These are phyloP conservation scores for Panulirus ornatus DNA, from an alignment of 1,140 invertebrate species.

Conservation along the genomic window DNA sequence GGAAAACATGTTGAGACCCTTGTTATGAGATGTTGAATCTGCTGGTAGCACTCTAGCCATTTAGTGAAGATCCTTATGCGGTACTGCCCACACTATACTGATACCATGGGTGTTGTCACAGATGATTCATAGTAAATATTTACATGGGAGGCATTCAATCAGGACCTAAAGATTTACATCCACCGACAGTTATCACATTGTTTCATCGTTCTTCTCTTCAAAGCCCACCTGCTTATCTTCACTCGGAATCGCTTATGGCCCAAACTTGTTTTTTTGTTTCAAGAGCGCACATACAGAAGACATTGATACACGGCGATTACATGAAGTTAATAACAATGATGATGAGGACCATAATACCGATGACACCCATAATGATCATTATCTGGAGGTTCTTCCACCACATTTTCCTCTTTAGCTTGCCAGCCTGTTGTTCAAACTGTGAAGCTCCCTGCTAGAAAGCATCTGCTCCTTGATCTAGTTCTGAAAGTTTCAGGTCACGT, in stretches of 20 bases:
- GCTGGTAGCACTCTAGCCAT: neutral
- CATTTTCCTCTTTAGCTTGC: conserved; percentile 97
- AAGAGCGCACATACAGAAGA: conserved; percentile 69
- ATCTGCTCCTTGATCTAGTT: conserved; percentile 90
- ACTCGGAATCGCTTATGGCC: conserved; percentile 50
- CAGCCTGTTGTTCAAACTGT: conserved; percentile 98
- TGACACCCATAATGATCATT: conserved; percentile 67
- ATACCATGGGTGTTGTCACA: no score
- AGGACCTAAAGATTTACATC: conserved; percentile 45
- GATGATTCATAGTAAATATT: conserved; percentile 24
- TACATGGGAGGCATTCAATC: conserved; percentile 58
- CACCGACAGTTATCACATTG: no score
- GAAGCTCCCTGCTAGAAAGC: conserved; percentile 96
- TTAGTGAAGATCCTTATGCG: no score
- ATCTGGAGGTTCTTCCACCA: conserved; percentile 93
- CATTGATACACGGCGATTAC: conserved; percentile 69
- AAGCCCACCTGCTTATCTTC: conserved; percentile 51
- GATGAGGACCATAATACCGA: conserved; percentile 66
- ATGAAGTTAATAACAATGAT: conserved; percentile 68
- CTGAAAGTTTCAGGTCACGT: conserved; percentile 97
- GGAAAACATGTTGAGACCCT: no score
- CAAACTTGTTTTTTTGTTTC: conserved; percentile 57
- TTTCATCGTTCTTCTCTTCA: conserved; percentile 31
- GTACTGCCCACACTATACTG: no score
- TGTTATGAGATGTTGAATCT: neutral